Evolutionary conservation across 1,140 invertebrate species (phyloP), one percentile per base, ranked within the genome.

Genomic region (Hydropsyche tenuis): DNA sequence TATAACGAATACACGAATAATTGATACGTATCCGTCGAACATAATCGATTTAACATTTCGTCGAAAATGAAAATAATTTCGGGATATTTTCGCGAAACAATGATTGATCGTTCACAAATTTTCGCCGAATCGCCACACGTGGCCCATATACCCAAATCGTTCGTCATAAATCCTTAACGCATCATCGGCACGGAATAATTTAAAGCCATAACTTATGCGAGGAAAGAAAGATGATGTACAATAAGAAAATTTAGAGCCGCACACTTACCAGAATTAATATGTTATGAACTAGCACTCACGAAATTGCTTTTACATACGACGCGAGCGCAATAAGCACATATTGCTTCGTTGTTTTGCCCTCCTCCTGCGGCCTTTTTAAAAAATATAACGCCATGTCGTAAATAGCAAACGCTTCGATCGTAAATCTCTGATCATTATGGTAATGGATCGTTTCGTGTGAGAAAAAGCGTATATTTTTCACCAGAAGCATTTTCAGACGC

Each of bases 361-460:
- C 3, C 45, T 4, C 30, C 30, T 4, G 3, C 30, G 30, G 3
- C 30, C 9, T 37, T 37, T 37, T 37, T 37, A 4, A 37, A 48
- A n/a, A 7, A 48, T 48, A 48, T n/a, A n/a, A n/a, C n/a, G 14
- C 16, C 2, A 48, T 16, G 45, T n/a, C 45, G 45, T 22, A 22
- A 27, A 27, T 20, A 60, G 56, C n/a, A 9, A 27, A 22, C 14
- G 56, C 22, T 23, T 60, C 56, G 56, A 60, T 60, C 56, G 56
- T 60, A 60, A 60, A 60, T 60, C 56, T 20, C 22, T 20, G 56
- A 60, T 60, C 56, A 60, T 60, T 60, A 60, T 60, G 56, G 20
- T 60, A 60, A 60, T 60, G 56, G 56, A 25, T 37, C 30, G 9
- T 9, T 37, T 37, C 30, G 30, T 37, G 30, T 37, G 30, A 37